A percentile compares a stretch with the other conserved stretches of the same genome.
phyloP scores from a whole-genome alignment of 2,888 invertebrate genomes.

The Ariolimax columbianus region DNA sequence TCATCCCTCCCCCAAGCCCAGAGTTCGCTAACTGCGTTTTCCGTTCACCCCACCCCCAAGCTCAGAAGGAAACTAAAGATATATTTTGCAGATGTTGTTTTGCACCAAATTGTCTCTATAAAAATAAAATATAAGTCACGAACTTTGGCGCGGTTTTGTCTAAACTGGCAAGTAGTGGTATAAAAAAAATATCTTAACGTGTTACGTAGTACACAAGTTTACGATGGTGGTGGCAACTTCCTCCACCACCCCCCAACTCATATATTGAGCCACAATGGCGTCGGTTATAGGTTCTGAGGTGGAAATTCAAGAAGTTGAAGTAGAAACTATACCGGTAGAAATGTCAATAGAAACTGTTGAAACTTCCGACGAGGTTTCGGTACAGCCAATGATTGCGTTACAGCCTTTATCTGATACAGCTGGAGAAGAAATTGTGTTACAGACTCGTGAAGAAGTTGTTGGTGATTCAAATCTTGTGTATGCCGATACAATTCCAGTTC shows the following conservation, averaged over 20 bases:
- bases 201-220: constrained; percentile 45
- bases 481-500: constrained; percentile 84
- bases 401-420: constrained; percentile 83
- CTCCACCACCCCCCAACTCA: neutral
- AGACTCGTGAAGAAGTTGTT: constrained; percentile 88
- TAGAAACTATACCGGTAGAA: constrained; percentile 79
- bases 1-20: too few relatives aligned
- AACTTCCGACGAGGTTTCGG: constrained; percentile 82
- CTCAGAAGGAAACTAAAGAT: too few relatives aligned
- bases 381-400: constrained; percentile 85
- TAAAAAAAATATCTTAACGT: neutral
- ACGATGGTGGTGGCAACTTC: constrained; percentile 24
- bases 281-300: constrained; percentile 86
- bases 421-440: constrained; percentile 84
- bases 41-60: too few relatives aligned
- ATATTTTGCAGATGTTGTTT: too few relatives aligned
- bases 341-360: constrained; percentile 85
- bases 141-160: too few relatives aligned
- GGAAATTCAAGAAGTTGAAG: constrained; percentile 88
- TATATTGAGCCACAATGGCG: constrained; percentile 82
- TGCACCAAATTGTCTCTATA: too few relatives aligned
- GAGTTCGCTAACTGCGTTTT: too few relatives aligned
- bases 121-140: too few relatives aligned
- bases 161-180: neutral
- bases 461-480: constrained; percentile 85